Evolutionary conservation across 1,140 invertebrate species (phyloP).

Genomic region (Drosophila arawakana): DNA sequence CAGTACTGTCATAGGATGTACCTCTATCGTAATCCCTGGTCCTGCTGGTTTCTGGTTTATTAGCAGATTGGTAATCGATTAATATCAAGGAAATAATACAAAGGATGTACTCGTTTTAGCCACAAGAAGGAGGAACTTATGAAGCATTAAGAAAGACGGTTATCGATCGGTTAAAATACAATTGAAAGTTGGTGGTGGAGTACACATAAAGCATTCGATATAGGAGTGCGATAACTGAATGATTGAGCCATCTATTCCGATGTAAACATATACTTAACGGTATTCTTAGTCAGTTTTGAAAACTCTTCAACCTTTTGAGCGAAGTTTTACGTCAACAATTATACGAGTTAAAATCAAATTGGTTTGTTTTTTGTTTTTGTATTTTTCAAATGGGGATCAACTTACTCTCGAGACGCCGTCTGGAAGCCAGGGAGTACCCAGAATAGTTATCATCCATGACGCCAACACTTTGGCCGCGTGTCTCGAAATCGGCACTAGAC

Average conservation of each 20-base stretch:
- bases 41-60: slow-evolving; percentile 35
- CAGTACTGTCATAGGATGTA: slow-evolving; percentile 73
- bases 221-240: slow-evolving; percentile 4
- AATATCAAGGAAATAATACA: background rate
- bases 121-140: slow-evolving; percentile 8
- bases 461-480: slow-evolving; percentile 72
- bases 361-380: slow-evolving; percentile 2
- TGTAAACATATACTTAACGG: slow-evolving; percentile 21
- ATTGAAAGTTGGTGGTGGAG: slow-evolving; percentile 4
- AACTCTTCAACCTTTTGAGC: slow-evolving; percentile 13
- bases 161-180: slow-evolving; percentile 3
- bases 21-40: slow-evolving; percentile 71
- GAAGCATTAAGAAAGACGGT: slow-evolving; percentile 5
- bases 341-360: slow-evolving; percentile 1
- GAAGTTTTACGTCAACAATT: slow-evolving; percentile 7
- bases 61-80: background rate
- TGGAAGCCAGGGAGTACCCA: slow-evolving; percentile 68
- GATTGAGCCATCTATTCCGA: slow-evolving; percentile 32
- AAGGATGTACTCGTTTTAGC: background rate
- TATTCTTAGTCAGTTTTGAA: slow-evolving; percentile 1
- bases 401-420: slow-evolving; percentile 80
- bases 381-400: slow-evolving; percentile 24
- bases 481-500: slow-evolving; percentile 72
- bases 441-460: slow-evolving; percentile 84
- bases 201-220: slow-evolving; percentile 14